Conservation (phyloP, 2,888 invertebrate genomes). For the Agrochola macilenta region DNA sequence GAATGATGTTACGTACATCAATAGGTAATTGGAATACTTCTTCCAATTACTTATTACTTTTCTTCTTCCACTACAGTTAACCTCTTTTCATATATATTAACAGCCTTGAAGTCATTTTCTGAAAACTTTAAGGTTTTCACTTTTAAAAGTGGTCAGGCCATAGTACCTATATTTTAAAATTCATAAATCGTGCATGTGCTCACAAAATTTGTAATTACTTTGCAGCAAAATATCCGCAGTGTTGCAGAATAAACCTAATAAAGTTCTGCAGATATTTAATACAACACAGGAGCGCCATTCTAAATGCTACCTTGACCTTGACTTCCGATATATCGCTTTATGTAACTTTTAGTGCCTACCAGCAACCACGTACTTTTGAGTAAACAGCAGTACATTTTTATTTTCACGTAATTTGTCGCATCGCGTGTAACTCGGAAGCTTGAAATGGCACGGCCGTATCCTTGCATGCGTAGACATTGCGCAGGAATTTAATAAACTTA, state of each 20-base stretch:
- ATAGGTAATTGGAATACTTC: background rate
- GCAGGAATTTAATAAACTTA: slow-evolving; percentile 54
- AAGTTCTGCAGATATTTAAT: slow-evolving; percentile 19
- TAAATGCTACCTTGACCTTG: slow-evolving; percentile 61
- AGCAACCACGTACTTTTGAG: background rate
- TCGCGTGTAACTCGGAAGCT: background rate
- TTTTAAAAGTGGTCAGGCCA: too few species aligned
- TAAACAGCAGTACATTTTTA: slow-evolving; percentile 7
- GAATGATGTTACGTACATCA: too few species aligned
- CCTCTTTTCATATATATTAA: too few species aligned
- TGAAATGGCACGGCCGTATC: slow-evolving; percentile 6
- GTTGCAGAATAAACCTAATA: slow-evolving; percentile 25
- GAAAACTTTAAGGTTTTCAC: too few species aligned
- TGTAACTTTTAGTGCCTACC: background rate
- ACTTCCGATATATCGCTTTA: slow-evolving; percentile 38
- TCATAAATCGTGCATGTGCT: background rate
- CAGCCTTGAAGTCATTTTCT: too few species aligned
- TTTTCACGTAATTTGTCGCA: background rate
- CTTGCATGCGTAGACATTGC: slow-evolving; percentile 22
- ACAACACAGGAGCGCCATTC: slow-evolving; percentile 54
- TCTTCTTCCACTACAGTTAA: background rate
- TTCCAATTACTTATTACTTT: too few species aligned
- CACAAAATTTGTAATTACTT: background rate
- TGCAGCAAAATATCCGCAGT: slow-evolving; percentile 34
- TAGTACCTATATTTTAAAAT: background rate